Evolutionary conservation across 2,888 invertebrate genomes (phyloP), one percentile per base, ranked within the genome.

Genomic region (Ectemnius cavifrons): DNA sequence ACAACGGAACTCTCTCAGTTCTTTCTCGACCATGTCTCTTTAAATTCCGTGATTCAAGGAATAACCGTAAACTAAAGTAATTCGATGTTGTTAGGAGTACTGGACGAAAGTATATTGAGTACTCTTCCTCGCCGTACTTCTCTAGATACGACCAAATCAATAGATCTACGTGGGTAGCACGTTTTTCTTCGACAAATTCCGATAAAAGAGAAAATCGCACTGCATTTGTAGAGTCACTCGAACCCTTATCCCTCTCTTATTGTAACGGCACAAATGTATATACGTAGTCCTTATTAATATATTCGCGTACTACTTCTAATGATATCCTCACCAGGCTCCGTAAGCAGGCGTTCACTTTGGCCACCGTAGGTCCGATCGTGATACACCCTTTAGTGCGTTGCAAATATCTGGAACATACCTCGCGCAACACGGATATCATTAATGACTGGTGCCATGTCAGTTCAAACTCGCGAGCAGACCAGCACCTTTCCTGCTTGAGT

Each of bases 61-160:
- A 20, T n/a, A 58, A 58, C 52, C 16, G 16, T 52, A 52, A 52
- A 52, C 5, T 16, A 52, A 16, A 52, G 16, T 52, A 52, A 2
- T 14, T 4, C 16, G n/a, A 52, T 52, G n/a, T 16, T 14, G 52
- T 52, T 13, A 14, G 52, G 37, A 52, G 16, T 52, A 52, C 52
- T 11, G 13, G 52, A 28, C 16, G 46, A 46, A 20, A 68, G 67
- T 59, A 78, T 80, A 81, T 82, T 73, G 70, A 77, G 81, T 74
- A 79, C 81, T 83, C 82, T 83, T 83, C 72, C 74, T 73, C 79
- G 67, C 66, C 71, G 71, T 73, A 67, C 67, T 73, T 68, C 63
- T 73, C 23, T 80, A 83, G 73, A 76, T 67, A 71, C 71, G 81
- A 82, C 75, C 82, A 82, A 83, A 64, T 74, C 52, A 16, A 52